Base-by-base conservation (phyloP, 2,113 vertebrate species). In the Columbina picui region DNA sequence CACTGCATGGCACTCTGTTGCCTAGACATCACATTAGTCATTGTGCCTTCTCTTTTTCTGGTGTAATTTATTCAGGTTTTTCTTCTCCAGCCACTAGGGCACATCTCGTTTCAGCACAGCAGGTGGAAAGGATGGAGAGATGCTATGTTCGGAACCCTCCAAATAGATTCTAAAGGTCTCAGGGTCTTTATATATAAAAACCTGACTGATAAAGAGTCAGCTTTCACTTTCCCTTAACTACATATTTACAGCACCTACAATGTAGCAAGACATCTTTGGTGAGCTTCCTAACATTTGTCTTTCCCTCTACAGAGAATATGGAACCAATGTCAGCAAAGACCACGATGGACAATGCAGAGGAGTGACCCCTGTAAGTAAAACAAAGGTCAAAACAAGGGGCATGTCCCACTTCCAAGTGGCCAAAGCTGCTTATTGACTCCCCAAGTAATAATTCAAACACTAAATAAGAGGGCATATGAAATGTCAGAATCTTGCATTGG, bases 271-370 rank as follows among this genome's bases (percentile, higher is more conserved):
- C 0, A 2, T 56, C 43, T 89, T 29, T 76, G 20, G 32, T 75
- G 61, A 76, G 68, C 27, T 84, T 87, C 10, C 52, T 94, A 76
- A 94, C 4, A 4, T 53, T 63, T 84, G 9, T 79, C 14, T 90
- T 94, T 90, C 57, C 16, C 11, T 84, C n/a, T 91, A 13, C 89
- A 97, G 96, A 87, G 87, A 91, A 73, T 91, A 97, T 14, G 95
- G 93, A 84, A 64, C 94, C 32, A 96, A 91, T 50, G 3, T 96
- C 74, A 90, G 94, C 93, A 97, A 95, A 94, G 93, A 96, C 25
- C 55, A 94, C 0, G 81, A 97, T 4, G 96, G 94, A 84, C 61
- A 89, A 61, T 97, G 96, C 93, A 94, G 89, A 39, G 96, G 94
- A 82, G 15, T 7, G 75, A 49, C 32, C 10, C 87, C 87, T 16